Base-by-base conservation (phyloP, 2,888 invertebrate genomes). In the Eretmocerus hayati region DNA sequence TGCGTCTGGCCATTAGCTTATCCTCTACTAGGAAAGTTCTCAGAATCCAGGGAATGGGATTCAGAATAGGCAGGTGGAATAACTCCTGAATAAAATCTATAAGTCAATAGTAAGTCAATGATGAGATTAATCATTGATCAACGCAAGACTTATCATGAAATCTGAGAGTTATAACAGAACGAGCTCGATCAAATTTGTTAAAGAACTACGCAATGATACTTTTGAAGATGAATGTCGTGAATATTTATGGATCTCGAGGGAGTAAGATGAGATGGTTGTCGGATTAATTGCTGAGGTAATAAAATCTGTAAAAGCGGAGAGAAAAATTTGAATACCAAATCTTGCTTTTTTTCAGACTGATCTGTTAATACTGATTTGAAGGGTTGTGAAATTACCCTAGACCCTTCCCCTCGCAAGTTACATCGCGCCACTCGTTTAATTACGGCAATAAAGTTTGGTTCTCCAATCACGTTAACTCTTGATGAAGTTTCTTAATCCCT, bases 291-390 rank as follows among this genome's bases (percentile, higher is more conserved):
- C 26, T 26, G 26, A 26, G 37, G 44, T 20, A 47, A 53, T 47
- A 53, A 53, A 42, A 50, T 53, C 42, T 50, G 31, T 46, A 22
- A 33, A 36, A 15, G 36, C 33, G 46, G 42, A 46, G 48, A 53
- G 49, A 48, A 40, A 46, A 50, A 53, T 53, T 53, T 53, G 50
- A 53, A 53, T 53, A 53, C 48, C 53, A 53, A 53, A 53, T 50
- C 48, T 42, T 46, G 48, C 50, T 53, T 50, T 50, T 53, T 53
- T 50, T 48, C 30, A 48, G 50, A 42, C 50, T 50, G 53, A 53
- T 50, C 53, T 42, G 30, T 48, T 50, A 50, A 53, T 50, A 50
- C 53, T 50, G 53, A 53, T 53, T 53, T 53, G 50, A 53, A 50
- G 53, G 48, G 42, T 53, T 50, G 45, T 45, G 32, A 44, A 39